These are phyloP conservation scores for Callipepla squamata DNA, from an alignment of 2,113 vertebrate genomes.

Conservation along the genomic window DNA sequence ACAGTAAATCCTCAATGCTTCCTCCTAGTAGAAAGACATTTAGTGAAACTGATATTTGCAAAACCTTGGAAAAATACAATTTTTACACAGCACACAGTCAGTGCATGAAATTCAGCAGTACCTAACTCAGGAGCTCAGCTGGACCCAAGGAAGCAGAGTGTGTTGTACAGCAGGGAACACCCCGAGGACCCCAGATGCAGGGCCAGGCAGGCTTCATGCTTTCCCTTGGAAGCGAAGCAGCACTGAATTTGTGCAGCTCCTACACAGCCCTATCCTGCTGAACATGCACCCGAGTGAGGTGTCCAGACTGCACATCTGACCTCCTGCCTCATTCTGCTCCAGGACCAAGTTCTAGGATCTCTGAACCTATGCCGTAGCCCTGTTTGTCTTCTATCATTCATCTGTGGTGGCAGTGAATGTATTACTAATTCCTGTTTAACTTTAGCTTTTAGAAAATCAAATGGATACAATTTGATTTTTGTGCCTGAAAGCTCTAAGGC, in stretches of 20 bases:
- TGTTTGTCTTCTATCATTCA: neutral
- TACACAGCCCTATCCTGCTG: neutral
- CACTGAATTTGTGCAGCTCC: neutral
- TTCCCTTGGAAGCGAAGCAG: neutral
- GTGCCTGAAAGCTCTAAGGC: conserved; percentile 13
- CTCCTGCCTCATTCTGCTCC: neutral
- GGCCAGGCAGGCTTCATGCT: neutral
- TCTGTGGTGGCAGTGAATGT: neutral
- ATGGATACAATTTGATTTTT: neutral
- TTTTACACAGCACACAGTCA: neutral
- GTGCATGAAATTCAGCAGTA: neutral
- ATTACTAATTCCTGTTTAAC: neutral
- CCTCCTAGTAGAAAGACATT: neutral
- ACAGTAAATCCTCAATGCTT: neutral
- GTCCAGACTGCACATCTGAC: neutral
- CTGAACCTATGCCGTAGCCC: neutral
- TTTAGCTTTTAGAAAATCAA: neutral
- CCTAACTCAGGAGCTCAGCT: neutral
- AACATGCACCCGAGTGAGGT: fast-evolving
- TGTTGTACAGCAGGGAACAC: neutral
- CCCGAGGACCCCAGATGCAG: no score
- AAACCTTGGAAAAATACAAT: neutral
- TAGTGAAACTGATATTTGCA: neutral
- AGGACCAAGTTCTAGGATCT: neutral
- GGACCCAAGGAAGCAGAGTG: fast-evolving